A percentile compares a stretch with the other conserved stretches of the same genome.
phyloP scores from a whole-genome alignment of 2,888 invertebrate genomes.

The Prosapia bicincta region DNA sequence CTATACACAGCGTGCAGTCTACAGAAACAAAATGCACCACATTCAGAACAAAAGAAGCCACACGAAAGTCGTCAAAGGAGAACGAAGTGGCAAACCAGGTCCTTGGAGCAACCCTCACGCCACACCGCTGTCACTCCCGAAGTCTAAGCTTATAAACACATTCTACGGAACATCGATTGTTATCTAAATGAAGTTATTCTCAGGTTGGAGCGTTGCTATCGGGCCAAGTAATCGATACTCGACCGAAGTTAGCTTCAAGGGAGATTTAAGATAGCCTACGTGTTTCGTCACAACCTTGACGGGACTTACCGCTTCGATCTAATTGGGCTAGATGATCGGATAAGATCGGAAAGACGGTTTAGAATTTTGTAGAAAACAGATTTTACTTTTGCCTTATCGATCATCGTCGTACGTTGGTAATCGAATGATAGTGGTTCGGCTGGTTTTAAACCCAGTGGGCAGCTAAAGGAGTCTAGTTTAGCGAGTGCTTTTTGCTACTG shows the following conservation, averaged over 20 bases:
- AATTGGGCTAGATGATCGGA: neutral
- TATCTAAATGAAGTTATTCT: neutral
- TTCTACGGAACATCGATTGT: neutral
- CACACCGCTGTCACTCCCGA: neutral
- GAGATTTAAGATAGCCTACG: neutral
- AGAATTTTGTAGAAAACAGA: neutral
- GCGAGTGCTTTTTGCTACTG: no score
- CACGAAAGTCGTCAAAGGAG: no score
- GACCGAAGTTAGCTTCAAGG: neutral
- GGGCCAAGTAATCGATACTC: neutral
- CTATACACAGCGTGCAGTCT: no score
- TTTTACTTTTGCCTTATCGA: neutral
- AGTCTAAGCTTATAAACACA: neutral
- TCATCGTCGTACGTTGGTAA: neutral
- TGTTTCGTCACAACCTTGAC: neutral
- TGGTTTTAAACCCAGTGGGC: no score
- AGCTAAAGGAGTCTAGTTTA: no score
- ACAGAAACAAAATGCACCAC: no score
- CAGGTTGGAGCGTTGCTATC: neutral
- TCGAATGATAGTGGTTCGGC: no score
- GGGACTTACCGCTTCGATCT: neutral
- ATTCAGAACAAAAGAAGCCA: no score
- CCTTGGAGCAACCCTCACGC: neutral
- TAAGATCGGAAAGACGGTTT: neutral
- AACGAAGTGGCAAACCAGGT: no score